Conservation (phyloP, 2,797 vertebrate species). For the Neosilurus hyrtlii region DNA sequence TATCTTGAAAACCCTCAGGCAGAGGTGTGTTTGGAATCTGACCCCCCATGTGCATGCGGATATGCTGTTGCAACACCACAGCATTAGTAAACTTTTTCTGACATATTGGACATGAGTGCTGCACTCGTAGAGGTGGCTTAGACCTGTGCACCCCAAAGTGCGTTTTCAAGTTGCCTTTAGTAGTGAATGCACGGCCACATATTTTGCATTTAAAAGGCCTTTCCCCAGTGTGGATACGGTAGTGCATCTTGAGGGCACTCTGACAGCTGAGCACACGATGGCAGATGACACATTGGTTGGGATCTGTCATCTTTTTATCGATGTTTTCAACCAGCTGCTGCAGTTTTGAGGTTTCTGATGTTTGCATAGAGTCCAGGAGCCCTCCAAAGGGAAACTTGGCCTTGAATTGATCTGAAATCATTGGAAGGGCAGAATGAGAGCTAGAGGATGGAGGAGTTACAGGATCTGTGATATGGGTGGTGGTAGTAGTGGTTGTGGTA, state of each 20-base stretch:
- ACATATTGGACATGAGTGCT: conserved; percentile 99
- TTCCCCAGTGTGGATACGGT: conserved; percentile 97
- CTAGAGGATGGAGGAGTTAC: conserved; percentile 72
- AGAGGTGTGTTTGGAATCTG: conserved; percentile 95
- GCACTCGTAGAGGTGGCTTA: conserved; percentile 95
- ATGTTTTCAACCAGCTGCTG: conserved; percentile 99
- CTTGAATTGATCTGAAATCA: conserved; percentile 90
- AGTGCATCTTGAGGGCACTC: conserved; percentile 99
- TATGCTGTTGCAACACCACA: conserved; percentile 96
- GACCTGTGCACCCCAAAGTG: conserved; percentile 98
- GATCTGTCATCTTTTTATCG: conserved; percentile 99
- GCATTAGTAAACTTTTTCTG: conserved; percentile 99
- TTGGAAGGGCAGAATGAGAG: conserved; percentile 84
- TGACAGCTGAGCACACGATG: conserved; percentile 98
- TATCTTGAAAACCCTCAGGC: conserved; percentile 89
- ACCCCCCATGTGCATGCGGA: conserved; percentile 99
- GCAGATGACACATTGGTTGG: conserved; percentile 98
- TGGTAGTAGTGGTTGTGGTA: conserved; percentile 70
- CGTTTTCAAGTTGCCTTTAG: conserved; percentile 98
- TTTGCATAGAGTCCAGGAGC: conserved; percentile 99
- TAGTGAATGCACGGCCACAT: conserved; percentile 98
- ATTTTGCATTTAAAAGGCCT: conserved; percentile 99
- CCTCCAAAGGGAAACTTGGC: conserved; percentile 98
- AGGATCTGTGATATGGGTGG: conserved; percentile 70
- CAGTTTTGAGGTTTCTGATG: conserved; percentile 97